A percentile compares a stretch with the other conserved stretches of the same genome.
These are phyloP conservation scores for Aelia acuminata DNA, from an alignment of 2,888 invertebrate species.

Conservation along the genomic window DNA sequence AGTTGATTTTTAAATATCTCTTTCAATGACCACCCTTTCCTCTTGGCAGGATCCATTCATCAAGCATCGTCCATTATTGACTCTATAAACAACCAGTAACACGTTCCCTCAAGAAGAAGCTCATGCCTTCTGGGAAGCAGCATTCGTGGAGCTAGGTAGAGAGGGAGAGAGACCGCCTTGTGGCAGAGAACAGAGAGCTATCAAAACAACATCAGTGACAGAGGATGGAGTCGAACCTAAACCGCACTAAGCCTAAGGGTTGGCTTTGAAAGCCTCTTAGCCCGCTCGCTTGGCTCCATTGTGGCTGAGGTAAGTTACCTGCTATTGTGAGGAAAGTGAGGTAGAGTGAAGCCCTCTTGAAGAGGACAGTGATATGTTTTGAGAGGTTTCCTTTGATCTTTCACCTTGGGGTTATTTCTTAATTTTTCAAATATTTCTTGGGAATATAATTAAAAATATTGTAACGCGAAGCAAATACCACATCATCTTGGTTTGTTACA, in stretches of 20 bases:
- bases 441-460: too few relatives aligned
- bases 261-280: constrained; percentile 7
- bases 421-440: neutral
- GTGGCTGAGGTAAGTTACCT: neutral
- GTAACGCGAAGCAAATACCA: too few relatives aligned
- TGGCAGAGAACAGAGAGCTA: neutral
- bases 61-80: neutral
- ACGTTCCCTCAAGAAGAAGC: neutral
- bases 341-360: neutral
- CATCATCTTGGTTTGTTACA: too few relatives aligned
- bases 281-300: neutral
- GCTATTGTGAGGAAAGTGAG: neutral
- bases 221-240: neutral
- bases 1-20: neutral
- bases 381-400: neutral
- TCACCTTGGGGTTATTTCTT: neutral
- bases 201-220: constrained; percentile 47
- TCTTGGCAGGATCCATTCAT: neutral
- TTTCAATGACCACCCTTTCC: neutral
- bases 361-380: constrained; percentile 19
- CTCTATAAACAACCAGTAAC: neutral
- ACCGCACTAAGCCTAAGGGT: neutral
- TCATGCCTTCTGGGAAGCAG: neutral
- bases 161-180: neutral
- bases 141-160: neutral